phyloP scores from a whole-genome alignment of 2,888 invertebrate species.

The Drosophila mulleri region DNA sequence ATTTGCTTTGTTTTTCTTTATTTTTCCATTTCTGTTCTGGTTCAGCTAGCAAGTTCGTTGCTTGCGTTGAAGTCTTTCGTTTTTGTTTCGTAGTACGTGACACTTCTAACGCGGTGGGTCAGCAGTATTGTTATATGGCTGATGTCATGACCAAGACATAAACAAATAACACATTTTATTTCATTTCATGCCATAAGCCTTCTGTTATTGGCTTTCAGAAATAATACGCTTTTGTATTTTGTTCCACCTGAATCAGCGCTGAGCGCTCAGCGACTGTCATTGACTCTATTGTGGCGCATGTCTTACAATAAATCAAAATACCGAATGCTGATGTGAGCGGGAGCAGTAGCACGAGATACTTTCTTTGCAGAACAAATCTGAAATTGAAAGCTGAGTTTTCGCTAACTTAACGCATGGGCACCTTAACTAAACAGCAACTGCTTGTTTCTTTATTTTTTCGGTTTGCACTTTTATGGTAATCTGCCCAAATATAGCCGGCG shows the following conservation, averaged over 20 bases:
- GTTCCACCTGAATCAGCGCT: slow-evolving; percentile 36
- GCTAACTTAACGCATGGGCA: slow-evolving; percentile 57
- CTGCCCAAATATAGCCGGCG: slow-evolving; percentile 66
- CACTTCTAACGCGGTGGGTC: slow-evolving; percentile 25
- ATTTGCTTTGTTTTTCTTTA: no score
- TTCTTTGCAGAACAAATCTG: slow-evolving; percentile 44
- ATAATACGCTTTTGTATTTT: slow-evolving; percentile 29
- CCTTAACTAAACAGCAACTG: slow-evolving; percentile 50
- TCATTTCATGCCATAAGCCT: slow-evolving; percentile 16
- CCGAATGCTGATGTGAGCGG: slow-evolving; percentile 61
- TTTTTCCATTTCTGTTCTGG: slow-evolving; percentile 14
- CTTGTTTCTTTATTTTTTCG: slow-evolving; percentile 11
- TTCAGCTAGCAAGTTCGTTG: slow-evolving; percentile 60
- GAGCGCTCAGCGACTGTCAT: slow-evolving; percentile 51
- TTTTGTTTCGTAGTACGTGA: slow-evolving; percentile 40
- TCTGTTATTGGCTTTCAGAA: slow-evolving; percentile 26
- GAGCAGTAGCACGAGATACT: slow-evolving; percentile 39
- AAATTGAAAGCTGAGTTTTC: not conserved
- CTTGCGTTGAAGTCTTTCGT: slow-evolving; percentile 77
- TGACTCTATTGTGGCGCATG: slow-evolving; percentile 77
- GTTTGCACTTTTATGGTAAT: slow-evolving; percentile 54
- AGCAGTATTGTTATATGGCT: slow-evolving; percentile 39
- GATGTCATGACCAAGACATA: slow-evolving; percentile 69
- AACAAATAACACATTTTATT: slow-evolving; percentile 36
- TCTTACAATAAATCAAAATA: slow-evolving; percentile 64